phyloP scores from a whole-genome alignment of 2,888 invertebrate genomes.

The Mesodorylaimus sp. region DNA sequence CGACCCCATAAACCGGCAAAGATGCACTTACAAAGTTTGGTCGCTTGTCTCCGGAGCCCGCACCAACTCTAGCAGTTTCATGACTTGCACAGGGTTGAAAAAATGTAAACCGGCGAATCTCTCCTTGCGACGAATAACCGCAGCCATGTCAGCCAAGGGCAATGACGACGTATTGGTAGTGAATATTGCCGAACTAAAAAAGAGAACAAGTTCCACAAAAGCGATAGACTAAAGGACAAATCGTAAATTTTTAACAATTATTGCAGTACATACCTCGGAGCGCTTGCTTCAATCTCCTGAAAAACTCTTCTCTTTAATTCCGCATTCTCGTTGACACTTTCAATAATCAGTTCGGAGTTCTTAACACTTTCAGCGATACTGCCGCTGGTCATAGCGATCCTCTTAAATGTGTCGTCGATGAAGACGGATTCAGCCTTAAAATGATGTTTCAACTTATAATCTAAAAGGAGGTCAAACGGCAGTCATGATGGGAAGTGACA shows the following conservation, averaged over 20 bases:
- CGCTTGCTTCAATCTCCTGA: conserved; percentile 48
- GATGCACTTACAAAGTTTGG: conserved; percentile 52
- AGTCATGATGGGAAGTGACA: too few relatives aligned
- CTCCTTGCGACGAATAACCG: conserved; percentile 44
- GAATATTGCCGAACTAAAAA: conserved; percentile 53
- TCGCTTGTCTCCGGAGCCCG: conserved; percentile 55
- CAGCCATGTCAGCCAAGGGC: conserved; percentile 59
- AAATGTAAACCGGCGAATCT: conserved; percentile 70
- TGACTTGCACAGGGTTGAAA: conserved; percentile 75
- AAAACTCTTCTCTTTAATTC: conserved; percentile 57
- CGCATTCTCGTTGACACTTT: conserved; percentile 68
- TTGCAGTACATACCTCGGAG: too few relatives aligned
- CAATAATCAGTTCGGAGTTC: conserved; percentile 55
- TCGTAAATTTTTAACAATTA: too few relatives aligned
- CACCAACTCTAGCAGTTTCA: conserved; percentile 67
- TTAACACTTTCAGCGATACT: conserved; percentile 45
- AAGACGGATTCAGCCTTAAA: conserved; percentile 45
- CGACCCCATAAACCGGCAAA: conserved; percentile 18
- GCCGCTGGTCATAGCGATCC: conserved; percentile 47
- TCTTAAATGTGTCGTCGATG: conserved; percentile 43
- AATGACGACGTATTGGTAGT: conserved; percentile 76
- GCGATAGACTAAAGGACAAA: neutral
- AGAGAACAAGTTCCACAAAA: conserved; percentile 10
- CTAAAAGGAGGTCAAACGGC: too few relatives aligned
- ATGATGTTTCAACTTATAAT: too few relatives aligned